These are phyloP conservation scores for Actinemys pallida DNA, from an alignment of 2,113 vertebrate species.

Conservation along the genomic window DNA sequence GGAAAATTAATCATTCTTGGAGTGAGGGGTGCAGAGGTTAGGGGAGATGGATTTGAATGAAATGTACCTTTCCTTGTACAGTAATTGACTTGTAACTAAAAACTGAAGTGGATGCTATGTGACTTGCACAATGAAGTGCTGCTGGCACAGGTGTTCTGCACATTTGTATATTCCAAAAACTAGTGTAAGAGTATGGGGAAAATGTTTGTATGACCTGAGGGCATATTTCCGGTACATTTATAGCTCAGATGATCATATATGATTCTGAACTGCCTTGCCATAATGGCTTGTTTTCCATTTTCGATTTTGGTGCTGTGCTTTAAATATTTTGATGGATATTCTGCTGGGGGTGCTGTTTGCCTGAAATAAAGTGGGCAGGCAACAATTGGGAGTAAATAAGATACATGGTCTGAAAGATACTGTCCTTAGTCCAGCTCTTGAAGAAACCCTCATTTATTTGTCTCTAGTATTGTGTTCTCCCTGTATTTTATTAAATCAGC, in stretches of 20 bases:
- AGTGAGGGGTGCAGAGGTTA: slow-evolving; percentile 16
- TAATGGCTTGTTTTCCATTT: background rate
- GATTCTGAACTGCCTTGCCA: slow-evolving; percentile 54
- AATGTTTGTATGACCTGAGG: slow-evolving; percentile 53
- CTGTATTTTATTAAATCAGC: slow-evolving; percentile 19
- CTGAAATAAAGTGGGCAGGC: slow-evolving; percentile 70
- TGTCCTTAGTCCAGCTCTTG: slow-evolving; percentile 48
- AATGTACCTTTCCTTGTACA: slow-evolving; percentile 66
- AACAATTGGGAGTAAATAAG: slow-evolving; percentile 59
- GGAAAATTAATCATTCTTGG: slow-evolving; percentile 59
- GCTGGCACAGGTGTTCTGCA: slow-evolving; percentile 53
- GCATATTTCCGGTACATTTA: slow-evolving; percentile 62
- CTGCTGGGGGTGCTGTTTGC: slow-evolving; percentile 63
- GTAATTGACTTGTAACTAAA: slow-evolving; percentile 63
- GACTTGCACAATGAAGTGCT: slow-evolving; percentile 55
- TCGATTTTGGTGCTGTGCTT: slow-evolving; percentile 52
- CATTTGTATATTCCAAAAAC: background rate
- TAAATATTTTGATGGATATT: slow-evolving; percentile 54
- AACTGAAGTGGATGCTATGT: slow-evolving; percentile 43
- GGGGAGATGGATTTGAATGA: slow-evolving; percentile 42
- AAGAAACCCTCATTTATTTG: background rate
- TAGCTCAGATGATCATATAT: slow-evolving; percentile 23
- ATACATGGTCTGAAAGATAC: slow-evolving; percentile 36
- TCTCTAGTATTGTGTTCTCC: background rate
- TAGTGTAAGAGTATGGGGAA: slow-evolving; percentile 16